Percentiles rank a stretch among this genome's conserved stretches.
Conservation (phyloP, 2,797 vertebrate genomes). For the Ptychobarbus kaznakovi region DNA sequence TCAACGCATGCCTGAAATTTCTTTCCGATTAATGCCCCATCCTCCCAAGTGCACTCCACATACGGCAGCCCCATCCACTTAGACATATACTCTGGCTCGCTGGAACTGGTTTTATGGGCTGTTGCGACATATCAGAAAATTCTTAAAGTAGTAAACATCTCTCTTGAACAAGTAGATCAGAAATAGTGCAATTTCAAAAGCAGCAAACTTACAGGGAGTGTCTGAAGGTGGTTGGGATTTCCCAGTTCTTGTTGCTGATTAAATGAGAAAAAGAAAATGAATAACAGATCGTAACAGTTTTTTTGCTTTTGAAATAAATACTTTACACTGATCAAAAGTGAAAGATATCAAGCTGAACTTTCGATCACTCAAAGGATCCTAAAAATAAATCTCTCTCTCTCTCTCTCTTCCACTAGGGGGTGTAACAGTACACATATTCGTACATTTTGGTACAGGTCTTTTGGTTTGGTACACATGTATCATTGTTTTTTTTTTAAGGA, state of each 20-base stretch:
- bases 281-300: not conserved
- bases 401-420: no score
- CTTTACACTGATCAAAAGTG: not conserved
- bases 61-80: constrained; percentile 99
- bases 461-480: no score
- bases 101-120: constrained; percentile 92
- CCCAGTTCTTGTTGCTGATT: constrained; percentile 90
- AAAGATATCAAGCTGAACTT: not conserved
- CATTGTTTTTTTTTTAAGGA: no score
- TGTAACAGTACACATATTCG: no score
- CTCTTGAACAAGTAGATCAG: not conserved
- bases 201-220: constrained; percentile 86
- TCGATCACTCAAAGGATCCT: not conserved
- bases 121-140: constrained; percentile 24
- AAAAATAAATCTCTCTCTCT: not conserved
- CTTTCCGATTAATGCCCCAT: constrained; percentile 88
- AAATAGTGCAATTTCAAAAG: not conserved
- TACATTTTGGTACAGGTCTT: no score
- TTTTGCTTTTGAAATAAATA: not conserved
- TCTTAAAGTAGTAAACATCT: not conserved
- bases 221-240: constrained; percentile 88
- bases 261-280: constrained; percentile 15
- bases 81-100: constrained; percentile 94
- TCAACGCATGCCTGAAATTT: constrained; percentile 93
- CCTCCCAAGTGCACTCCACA: constrained; percentile 97